Conservation (phyloP, 2,797 vertebrate genomes). For the Hippocampus kuda region DNA sequence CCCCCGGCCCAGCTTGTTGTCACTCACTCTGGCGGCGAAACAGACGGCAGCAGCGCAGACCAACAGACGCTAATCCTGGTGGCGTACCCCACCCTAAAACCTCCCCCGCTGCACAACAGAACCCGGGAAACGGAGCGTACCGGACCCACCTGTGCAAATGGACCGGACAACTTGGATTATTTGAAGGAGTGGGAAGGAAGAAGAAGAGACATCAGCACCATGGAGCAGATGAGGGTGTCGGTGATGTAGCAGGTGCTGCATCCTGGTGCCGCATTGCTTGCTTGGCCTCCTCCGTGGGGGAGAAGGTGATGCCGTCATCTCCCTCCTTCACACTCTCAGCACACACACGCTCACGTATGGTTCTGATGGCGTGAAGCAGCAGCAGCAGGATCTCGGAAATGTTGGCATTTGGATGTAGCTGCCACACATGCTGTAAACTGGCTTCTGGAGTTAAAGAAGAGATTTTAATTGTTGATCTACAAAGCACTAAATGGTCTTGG, state of each 20-base stretch:
- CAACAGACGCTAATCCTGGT: slow-evolving; percentile 48
- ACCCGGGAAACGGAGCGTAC: slow-evolving; percentile 14
- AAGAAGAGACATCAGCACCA: slow-evolving; percentile 13
- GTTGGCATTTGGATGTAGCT: slow-evolving; percentile 40
- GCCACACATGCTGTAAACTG: not conserved
- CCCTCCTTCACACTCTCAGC: slow-evolving; percentile 45
- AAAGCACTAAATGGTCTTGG: not conserved
- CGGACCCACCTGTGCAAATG: not conserved
- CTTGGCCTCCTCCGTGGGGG: slow-evolving; percentile 17
- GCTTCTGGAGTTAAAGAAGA: not conserved
- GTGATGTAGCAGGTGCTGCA: slow-evolving; percentile 63
- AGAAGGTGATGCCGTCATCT: slow-evolving; percentile 41
- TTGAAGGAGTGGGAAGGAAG: slow-evolving; percentile 2
- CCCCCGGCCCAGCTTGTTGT: slow-evolving; percentile 22
- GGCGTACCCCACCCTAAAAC: slow-evolving; percentile 38
- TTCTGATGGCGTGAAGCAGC: slow-evolving; percentile 49
- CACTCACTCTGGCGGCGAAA: slow-evolving; percentile 59
- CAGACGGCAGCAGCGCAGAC: slow-evolving; percentile 50
- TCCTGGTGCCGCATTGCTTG: slow-evolving; percentile 77
- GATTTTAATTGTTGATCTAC: not conserved
- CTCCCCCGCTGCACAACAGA: slow-evolving; percentile 19
- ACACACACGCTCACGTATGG: slow-evolving; percentile 23
- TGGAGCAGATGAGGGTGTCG: slow-evolving; percentile 22
- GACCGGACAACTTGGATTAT: not conserved
- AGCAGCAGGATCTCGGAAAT: slow-evolving; percentile 41